phyloP scores from a whole-genome alignment of 1,140 invertebrate species.

The Zaprionus inermis region DNA sequence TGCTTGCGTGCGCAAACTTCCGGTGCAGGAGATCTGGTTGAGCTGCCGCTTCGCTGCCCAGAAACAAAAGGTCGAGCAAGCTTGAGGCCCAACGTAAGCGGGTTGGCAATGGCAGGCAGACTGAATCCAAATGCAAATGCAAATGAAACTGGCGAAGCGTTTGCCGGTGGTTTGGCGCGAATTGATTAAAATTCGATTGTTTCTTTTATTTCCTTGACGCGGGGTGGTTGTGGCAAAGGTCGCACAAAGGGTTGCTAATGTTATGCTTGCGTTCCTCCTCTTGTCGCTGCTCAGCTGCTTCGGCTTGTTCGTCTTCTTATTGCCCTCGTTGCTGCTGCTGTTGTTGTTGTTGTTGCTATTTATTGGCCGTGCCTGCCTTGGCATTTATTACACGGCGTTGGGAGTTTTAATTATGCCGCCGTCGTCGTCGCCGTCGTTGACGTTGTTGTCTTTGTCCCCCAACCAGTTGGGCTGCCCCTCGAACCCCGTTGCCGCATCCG shows the following conservation, averaged over 20 bases:
- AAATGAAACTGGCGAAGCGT: conserved; percentile 67
- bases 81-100: conserved; percentile 1
- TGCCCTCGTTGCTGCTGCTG: conserved; percentile 28
- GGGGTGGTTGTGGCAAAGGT: conserved; percentile 12
- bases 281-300: background rate
- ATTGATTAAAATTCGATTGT: conserved; percentile 84
- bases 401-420: conserved; percentile 78
- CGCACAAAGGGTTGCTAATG: conserved; percentile 58
- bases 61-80: conserved; percentile 48
- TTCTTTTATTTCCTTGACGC: conserved; percentile 73
- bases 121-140: conserved; percentile 57
- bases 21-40: conserved; percentile 14
- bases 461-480: background rate
- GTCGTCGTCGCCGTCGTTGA: conserved; percentile 26
- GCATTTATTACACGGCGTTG: conserved; percentile 78
- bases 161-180: conserved; percentile 51
- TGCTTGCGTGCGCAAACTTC: conserved; percentile 26
- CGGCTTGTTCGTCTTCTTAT: conserved; percentile 6
- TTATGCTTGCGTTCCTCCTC: conserved; percentile 20
- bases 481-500: background rate
- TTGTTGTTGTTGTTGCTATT: conserved; percentile 70
- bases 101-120: background rate
- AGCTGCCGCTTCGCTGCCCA: conserved; percentile 55
- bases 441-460: conserved; percentile 31
- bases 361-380: conserved; percentile 80